These are phyloP conservation scores for Campoletis sonorensis DNA, from an alignment of 1,140 invertebrate genomes.

Conservation along the genomic window DNA sequence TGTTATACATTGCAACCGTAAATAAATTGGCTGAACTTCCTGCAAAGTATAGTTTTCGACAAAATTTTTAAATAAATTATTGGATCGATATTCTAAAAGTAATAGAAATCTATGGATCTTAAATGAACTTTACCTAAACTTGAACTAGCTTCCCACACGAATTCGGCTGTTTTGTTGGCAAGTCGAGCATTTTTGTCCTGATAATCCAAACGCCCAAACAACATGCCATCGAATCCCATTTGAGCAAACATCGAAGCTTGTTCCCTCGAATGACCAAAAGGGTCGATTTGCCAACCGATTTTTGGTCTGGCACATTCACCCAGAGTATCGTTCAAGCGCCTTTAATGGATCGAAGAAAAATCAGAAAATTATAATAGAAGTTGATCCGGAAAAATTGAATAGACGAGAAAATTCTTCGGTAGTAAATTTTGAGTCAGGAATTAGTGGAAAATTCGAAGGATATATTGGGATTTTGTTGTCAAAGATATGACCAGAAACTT, in stretches of 20 bases:
- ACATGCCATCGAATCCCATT: constrained; percentile 91
- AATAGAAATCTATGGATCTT: no score
- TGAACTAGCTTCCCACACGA: constrained; percentile 90
- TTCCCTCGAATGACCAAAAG: constrained; percentile 94
- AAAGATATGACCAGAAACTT: no score
- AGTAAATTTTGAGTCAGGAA: no score
- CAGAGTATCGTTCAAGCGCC: constrained; percentile 88
- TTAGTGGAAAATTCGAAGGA: no score
- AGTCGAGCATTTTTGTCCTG: constrained; percentile 86
- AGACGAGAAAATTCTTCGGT: no score
- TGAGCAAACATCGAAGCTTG: constrained; percentile 90
- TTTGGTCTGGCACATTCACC: constrained; percentile 88
- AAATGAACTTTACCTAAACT: constrained; percentile 77
- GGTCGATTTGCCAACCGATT: constrained; percentile 96
- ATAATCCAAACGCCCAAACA: constrained; percentile 93
- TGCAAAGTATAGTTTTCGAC: constrained; percentile 67
- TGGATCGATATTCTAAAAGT: no score
- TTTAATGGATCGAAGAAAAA: constrained; percentile 49
- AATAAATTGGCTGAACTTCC: constrained; percentile 80
- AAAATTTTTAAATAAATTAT: constrained; percentile 6
- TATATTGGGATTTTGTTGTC: no score
- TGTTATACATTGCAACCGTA: constrained; percentile 84
- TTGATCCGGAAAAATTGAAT: neutral
- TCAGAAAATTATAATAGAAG: neutral
- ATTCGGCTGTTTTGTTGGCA: constrained; percentile 84